A percentile compares a stretch with the other conserved stretches of the same genome.
Evolutionary conservation across 2,113 vertebrate genomes (phyloP).

Genomic region (Anguilla rostrata): DNA sequence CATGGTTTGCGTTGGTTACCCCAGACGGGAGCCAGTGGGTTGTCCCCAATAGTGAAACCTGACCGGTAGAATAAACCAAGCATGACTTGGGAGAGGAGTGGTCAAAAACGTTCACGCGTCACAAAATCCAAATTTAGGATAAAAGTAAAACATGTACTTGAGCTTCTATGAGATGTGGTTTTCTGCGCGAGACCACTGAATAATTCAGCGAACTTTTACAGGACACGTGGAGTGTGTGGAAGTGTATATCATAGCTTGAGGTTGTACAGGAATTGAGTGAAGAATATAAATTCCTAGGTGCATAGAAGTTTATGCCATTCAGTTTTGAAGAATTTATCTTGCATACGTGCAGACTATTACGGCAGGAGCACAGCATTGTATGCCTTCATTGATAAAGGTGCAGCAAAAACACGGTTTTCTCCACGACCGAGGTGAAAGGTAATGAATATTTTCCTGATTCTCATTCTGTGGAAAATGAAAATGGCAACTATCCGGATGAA

Average conservation of each 20-base stretch:
- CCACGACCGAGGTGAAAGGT: background rate
- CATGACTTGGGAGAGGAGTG: constrained; percentile 53
- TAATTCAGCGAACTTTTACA: constrained; percentile 33
- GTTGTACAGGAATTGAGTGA: background rate
- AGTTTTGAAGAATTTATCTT: background rate
- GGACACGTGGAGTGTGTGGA: constrained; percentile 3
- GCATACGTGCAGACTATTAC: background rate
- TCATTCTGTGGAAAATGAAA: background rate
- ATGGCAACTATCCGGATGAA: background rate
- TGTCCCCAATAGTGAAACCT: background rate
- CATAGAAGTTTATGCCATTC: background rate
- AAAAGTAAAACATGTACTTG: constrained; percentile 53
- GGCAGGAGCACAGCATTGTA: background rate
- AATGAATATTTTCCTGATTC: background rate
- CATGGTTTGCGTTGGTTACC: background rate
- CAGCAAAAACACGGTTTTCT: background rate
- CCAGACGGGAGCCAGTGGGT: background rate
- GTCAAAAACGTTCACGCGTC: constrained; percentile 42
- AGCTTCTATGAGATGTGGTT: constrained; percentile 53
- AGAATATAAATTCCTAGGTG: background rate
- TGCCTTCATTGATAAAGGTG: background rate
- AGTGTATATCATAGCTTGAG: background rate
- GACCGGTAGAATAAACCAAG: constrained; percentile 6
- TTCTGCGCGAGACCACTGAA: constrained; percentile 46
- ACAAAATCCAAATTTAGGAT: constrained; percentile 58